Base-by-base conservation (phyloP, 1,140 invertebrate genomes). In the Agrilus planipennis region DNA sequence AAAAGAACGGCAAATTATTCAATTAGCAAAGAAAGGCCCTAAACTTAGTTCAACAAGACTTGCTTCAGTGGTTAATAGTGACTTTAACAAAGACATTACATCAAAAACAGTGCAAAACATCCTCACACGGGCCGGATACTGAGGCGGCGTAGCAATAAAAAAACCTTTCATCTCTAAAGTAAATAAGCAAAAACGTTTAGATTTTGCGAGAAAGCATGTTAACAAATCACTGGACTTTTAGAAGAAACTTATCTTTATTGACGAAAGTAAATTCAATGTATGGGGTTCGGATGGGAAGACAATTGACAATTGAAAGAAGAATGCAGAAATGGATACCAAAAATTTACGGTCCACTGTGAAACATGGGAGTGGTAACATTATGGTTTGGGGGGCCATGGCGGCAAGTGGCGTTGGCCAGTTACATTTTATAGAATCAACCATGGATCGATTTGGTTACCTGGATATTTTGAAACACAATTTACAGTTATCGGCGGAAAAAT, bases 381-480 rank as follows among this genome's bases (percentile, higher is more conserved):
- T 30, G 27, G 28, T 39, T 14, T 30, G 38, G 28, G 29, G 17
- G 2, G 20, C 22, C 25, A 19, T 39, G 12, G 15, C 28, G 23
- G 18, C 16, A 10, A 3, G 17, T 20, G 38, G 29, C 11, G 27
- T 39, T 20, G 28, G 16, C 30, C 30, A 45, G 11, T 22, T 63
- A 7, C 18, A 22, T 4, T 44, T 48, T 35, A 50, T 60, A 16
- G 32, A 52, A 11, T 43, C 37, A 10, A 58, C 28, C 7, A 57
- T 63, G 47, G 29, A 54, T 31, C 14, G 45, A 22, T 12, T 40
- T 9, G 19, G 43, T 16, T 51, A 49, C 36, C 14, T 45, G 5
- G 23, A 47, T 28, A 47, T 53, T 44, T 41, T 41, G 17, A 38
- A 41, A 41, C 9, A 41, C 9, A 42, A 57, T 47, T 30, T 49